Conservation (phyloP, 1,140 invertebrate genomes). For the Plodia interpunctella region DNA sequence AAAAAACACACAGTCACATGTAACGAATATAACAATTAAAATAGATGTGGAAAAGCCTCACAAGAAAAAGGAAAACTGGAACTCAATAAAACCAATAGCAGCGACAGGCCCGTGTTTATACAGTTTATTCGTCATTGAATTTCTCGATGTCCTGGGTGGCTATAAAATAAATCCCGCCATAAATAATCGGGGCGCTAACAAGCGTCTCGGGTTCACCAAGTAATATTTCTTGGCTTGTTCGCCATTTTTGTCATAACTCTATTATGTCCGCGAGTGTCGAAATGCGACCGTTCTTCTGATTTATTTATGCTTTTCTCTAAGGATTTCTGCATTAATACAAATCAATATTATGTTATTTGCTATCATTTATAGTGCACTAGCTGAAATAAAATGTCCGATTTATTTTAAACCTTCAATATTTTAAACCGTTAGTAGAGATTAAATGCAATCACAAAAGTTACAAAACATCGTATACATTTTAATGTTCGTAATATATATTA, state of each 20-base stretch:
- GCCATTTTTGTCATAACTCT: conserved; percentile 75
- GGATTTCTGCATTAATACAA: conserved; percentile 8
- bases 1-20: no score
- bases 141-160: conserved; percentile 26
- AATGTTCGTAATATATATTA: no score
- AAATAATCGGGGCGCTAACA: conserved; percentile 74
- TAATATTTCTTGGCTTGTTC: conserved; percentile 62
- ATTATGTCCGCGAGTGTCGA: conserved; percentile 63
- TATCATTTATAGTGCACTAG: not conserved
- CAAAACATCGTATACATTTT: no score
- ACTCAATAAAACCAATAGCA: not conserved
- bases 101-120: not conserved
- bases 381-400: not conserved
- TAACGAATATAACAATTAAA: not conserved
- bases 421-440: no score
- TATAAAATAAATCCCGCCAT: conserved; percentile 74
- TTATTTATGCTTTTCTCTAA: conserved; percentile 42
- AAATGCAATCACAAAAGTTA: no score
- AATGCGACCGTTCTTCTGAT: conserved; percentile 59
- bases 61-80: conserved; percentile 10
- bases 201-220: conserved; percentile 70
- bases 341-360: not conserved
- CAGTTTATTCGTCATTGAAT: not conserved
- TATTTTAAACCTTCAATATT: no score
- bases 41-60: conserved; percentile 6